Evolutionary conservation across 1,140 invertebrate genomes (phyloP).

Genomic region (Eufriesea mexicana): DNA sequence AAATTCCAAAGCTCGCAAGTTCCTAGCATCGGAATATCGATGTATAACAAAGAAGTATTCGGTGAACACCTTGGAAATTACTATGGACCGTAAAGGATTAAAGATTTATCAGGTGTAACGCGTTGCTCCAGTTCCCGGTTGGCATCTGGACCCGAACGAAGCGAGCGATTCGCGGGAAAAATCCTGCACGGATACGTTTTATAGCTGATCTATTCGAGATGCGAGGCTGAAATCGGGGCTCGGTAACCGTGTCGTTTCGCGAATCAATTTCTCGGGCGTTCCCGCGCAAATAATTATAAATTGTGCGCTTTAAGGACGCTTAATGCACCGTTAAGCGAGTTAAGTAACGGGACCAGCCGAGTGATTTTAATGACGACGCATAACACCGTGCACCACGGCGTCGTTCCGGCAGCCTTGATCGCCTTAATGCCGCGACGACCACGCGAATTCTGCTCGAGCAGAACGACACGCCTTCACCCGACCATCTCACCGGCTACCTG

Average conservation of each 20-base stretch:
- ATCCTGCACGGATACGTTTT: not conserved
- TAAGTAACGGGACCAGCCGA: slow-evolving; percentile 37
- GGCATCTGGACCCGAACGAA: not conserved
- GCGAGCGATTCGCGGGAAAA: not conserved
- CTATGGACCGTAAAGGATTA: not conserved
- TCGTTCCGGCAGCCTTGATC: slow-evolving; percentile 17
- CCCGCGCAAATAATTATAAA: slow-evolving; percentile 34
- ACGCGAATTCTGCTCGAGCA: slow-evolving; percentile 4
- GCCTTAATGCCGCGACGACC: slow-evolving; percentile 12
- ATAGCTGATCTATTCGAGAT: not conserved
- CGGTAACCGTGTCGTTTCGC: not conserved
- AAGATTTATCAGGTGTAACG: not conserved
- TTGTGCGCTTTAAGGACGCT: slow-evolving; percentile 11
- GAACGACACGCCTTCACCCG: slow-evolving; percentile 11
- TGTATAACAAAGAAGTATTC: too few species aligned
- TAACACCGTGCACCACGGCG: not conserved
- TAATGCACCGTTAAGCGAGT: slow-evolving; percentile 35
- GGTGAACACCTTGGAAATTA: too few species aligned
- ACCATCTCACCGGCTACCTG: not conserved
- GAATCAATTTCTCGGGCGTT: not conserved
- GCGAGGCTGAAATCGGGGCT: not conserved
- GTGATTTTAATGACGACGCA: slow-evolving; percentile 40
- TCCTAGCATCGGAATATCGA: too few species aligned
- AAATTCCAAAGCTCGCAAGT: too few species aligned
- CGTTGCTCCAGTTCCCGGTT: not conserved